Conservation (phyloP, 2,113 vertebrate species). For the Lepidothrix coronata region DNA sequence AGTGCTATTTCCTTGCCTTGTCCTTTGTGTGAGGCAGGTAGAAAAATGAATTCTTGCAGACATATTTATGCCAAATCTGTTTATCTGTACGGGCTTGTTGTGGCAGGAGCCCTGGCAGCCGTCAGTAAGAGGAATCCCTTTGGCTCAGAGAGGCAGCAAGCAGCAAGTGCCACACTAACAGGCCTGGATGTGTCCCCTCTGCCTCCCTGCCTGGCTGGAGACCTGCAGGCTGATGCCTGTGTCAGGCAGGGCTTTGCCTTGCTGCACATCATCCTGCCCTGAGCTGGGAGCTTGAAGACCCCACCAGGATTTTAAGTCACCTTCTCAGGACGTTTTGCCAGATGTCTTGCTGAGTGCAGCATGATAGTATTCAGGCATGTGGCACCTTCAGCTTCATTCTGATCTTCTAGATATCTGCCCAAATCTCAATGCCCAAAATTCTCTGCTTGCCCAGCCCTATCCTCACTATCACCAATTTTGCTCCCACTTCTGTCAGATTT, state of each 20-base stretch:
- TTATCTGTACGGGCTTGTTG: neutral
- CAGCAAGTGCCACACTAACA: rapidly evolving
- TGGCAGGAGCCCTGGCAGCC: neutral
- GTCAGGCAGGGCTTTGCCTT: neutral
- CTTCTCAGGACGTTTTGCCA: neutral
- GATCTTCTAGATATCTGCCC: neutral
- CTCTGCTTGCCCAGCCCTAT: neutral
- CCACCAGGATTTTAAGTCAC: neutral
- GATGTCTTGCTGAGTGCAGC: neutral
- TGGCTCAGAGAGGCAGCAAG: neutral
- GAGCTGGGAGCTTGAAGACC: neutral
- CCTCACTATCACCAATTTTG: neutral
- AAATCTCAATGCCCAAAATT: neutral
- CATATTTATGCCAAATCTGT: neutral
- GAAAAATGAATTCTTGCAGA: neutral
- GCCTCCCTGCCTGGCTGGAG: neutral
- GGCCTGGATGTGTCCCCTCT: rapidly evolving
- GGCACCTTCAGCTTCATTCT: neutral
- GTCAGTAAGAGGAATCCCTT: neutral
- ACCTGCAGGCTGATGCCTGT: neutral
- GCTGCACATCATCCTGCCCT: rapidly evolving
- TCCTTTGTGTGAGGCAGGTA: neutral
- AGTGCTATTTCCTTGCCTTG: neutral
- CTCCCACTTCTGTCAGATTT: neutral
- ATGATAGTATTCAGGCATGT: rapidly evolving